A percentile compares a stretch with the other conserved stretches of the same genome.
These are phyloP conservation scores for Bellardia bayeri DNA, from an alignment of 2,888 invertebrate genomes.

Conservation along the genomic window DNA sequence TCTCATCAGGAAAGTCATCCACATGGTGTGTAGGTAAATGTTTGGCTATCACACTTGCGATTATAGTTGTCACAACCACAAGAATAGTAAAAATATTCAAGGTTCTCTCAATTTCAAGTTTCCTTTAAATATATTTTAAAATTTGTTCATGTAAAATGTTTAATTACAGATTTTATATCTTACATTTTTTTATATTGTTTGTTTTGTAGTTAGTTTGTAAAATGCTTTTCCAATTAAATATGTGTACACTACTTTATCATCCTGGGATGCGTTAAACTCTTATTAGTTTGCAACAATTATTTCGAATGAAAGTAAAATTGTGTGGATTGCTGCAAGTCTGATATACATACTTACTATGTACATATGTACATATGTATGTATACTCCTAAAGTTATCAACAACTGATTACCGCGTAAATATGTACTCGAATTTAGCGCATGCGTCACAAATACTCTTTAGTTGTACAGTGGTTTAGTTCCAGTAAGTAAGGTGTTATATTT, in stretches of 20 bases:
- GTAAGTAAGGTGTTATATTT: background rate
- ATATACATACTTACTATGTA: background rate
- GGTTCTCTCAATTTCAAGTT: background rate
- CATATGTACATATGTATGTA: background rate
- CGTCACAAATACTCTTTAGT: background rate
- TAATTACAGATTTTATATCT: background rate
- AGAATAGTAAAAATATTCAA: slow-evolving; percentile 24
- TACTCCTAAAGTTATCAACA: background rate
- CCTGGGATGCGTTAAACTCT: slow-evolving; percentile 9
- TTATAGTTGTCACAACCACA: slow-evolving; percentile 10
- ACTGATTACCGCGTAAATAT: background rate
- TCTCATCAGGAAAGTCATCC: slow-evolving; percentile 73
- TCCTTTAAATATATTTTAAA: slow-evolving; percentile 28
- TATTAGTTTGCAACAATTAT: slow-evolving; percentile 10
- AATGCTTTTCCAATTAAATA: background rate
- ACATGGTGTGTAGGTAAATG: slow-evolving; percentile 76
- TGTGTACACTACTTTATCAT: slow-evolving; percentile 18
- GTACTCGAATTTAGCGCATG: slow-evolving; percentile 11
- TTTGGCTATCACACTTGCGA: slow-evolving; percentile 73
- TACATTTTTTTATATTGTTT: slow-evolving; percentile 6
- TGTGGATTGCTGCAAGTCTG: background rate
- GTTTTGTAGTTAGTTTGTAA: slow-evolving; percentile 5
- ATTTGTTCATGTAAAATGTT: background rate
- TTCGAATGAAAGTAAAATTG: slow-evolving; percentile 15
- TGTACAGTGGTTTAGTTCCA: background rate